A percentile compares a stretch with the other conserved stretches of the same genome.
phyloP scores from a whole-genome alignment of 2,113 vertebrate species.

The Xiphophorus hellerii region DNA sequence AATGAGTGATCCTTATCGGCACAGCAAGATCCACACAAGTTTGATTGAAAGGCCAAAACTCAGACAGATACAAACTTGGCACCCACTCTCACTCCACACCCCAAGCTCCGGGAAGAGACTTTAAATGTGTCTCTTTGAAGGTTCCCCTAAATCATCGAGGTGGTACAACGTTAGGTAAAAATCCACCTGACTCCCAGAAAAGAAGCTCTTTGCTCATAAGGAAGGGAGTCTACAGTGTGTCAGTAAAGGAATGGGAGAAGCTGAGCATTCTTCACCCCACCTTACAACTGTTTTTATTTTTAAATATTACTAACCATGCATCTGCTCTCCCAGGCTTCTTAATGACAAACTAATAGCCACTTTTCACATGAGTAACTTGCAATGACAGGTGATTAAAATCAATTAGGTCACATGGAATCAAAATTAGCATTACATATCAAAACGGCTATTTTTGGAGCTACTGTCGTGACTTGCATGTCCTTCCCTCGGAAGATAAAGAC shows the following conservation, averaged over 20 bases:
- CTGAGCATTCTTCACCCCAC: background rate
- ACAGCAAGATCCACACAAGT: constrained; percentile 30
- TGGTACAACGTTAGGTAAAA: background rate
- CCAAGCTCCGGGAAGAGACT: background rate
- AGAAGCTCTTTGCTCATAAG: background rate
- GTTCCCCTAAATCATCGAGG: background rate
- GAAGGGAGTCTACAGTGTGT: background rate
- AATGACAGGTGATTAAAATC: constrained; percentile 51
- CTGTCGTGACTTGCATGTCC: background rate
- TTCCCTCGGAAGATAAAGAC: background rate
- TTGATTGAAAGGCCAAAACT: constrained; percentile 15
- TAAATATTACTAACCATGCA: constrained; percentile 18
- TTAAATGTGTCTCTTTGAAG: background rate
- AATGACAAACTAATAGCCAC: constrained; percentile 30
- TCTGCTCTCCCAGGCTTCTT: constrained; percentile 12
- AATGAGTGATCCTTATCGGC: constrained; percentile 74
- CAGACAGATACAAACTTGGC: constrained; percentile 6
- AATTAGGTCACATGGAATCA: constrained; percentile 24
- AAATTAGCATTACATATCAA: background rate
- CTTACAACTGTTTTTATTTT: constrained; percentile 2
- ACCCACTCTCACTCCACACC: background rate
- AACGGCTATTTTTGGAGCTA: constrained; percentile 1
- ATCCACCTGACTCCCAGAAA: background rate
- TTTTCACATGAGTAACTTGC: constrained; percentile 25
- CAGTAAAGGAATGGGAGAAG: background rate